A percentile compares a stretch with the other conserved stretches of the same genome.
These are phyloP conservation scores for Ichneumoninae sp. DNA, from an alignment of 2,888 invertebrate genomes.

Conservation along the genomic window DNA sequence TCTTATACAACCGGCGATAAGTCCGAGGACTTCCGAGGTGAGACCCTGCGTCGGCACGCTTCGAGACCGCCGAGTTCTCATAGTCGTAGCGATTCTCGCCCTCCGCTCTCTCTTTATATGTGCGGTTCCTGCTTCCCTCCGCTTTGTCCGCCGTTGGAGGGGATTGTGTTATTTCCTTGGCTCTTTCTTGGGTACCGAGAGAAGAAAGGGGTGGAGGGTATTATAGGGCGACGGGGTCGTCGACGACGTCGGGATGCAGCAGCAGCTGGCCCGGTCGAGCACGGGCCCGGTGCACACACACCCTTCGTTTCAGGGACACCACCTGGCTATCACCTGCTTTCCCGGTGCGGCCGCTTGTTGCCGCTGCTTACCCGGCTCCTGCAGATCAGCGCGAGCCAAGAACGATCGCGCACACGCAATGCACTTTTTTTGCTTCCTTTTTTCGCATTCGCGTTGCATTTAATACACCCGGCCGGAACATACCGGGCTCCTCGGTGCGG, in stretches of 20 bases:
- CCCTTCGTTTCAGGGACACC: conserved; percentile 73
- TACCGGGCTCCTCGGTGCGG: conserved; percentile 55
- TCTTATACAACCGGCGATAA: not conserved
- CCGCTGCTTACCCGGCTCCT: conserved; percentile 47
- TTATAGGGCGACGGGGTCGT: conserved; percentile 32
- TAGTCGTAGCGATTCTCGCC: conserved; percentile 26
- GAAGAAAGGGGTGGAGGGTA: conserved; percentile 45
- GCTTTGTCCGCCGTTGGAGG: conserved; percentile 1
- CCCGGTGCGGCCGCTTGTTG: conserved; percentile 42
- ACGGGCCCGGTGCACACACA: conserved; percentile 78
- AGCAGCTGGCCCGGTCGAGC: conserved; percentile 58
- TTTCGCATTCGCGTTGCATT: conserved; percentile 2
- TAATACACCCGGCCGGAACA: conserved; percentile 73
- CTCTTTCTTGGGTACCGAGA: conserved; percentile 12
- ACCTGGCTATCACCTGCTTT: conserved; percentile 72
- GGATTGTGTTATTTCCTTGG: conserved; percentile 22
- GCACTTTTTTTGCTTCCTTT: not conserved
- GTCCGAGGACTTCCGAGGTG: conserved; percentile 7
- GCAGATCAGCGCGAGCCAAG: conserved; percentile 53
- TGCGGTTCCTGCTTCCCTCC: not conserved
- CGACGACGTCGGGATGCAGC: conserved; percentile 49
- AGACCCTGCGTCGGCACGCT: conserved; percentile 51
- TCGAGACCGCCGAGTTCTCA: conserved; percentile 35
- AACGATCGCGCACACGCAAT: conserved; percentile 21
- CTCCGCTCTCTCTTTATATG: not conserved